Percentiles rank a stretch among this genome's conserved stretches.
Evolutionary conservation across 2,888 invertebrate species (phyloP).

Genomic region (Mantis religiosa): DNA sequence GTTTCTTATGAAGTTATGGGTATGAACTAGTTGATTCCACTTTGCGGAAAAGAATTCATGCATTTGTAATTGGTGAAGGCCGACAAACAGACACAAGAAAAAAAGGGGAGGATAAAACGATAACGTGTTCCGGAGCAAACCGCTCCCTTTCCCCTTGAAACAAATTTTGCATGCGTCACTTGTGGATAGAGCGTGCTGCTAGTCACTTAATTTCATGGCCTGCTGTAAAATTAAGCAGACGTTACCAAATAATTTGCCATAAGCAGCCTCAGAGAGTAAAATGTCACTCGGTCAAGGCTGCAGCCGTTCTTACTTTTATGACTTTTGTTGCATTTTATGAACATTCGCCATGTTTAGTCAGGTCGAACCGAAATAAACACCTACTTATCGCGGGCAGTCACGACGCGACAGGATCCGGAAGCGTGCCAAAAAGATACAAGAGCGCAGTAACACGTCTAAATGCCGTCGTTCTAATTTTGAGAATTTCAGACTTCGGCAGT

Average conservation of each 20-base stretch:
- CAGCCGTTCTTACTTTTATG: background rate
- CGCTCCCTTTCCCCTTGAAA: background rate
- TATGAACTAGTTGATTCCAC: too few relatives aligned
- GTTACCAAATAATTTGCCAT: background rate
- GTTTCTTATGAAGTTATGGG: too few relatives aligned
- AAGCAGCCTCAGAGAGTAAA: background rate
- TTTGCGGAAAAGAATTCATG: background rate
- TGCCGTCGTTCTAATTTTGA: too few relatives aligned
- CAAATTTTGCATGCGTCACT: background rate
- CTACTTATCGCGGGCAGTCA: too few relatives aligned
- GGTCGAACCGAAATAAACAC: too few relatives aligned
- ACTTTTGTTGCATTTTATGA: background rate
- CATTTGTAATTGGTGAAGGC: background rate
- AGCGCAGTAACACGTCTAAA: too few relatives aligned
- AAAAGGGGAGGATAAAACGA: background rate
- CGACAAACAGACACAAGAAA: background rate
- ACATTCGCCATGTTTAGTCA: background rate
- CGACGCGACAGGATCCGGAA: too few relatives aligned
- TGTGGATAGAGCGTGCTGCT: background rate
- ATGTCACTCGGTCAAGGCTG: background rate
- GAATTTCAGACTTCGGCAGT: too few relatives aligned
- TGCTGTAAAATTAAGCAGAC: background rate
- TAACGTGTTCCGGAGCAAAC: background rate
- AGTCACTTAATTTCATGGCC: background rate
- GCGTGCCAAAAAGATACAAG: too few relatives aligned